Evolutionary conservation across 2,888 invertebrate genomes (phyloP).

Genomic region (Drymonia ruficornis): DNA sequence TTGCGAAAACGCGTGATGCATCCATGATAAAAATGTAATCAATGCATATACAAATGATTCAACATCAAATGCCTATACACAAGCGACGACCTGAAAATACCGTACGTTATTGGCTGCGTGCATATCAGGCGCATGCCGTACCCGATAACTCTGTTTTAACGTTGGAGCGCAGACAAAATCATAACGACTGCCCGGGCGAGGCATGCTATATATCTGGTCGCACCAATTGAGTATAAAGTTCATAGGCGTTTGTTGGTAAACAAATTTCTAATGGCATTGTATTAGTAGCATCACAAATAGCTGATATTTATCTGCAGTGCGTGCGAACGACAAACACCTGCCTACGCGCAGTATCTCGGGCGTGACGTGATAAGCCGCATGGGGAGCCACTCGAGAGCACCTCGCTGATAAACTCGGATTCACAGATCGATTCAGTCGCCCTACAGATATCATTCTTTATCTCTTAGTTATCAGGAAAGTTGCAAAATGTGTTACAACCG

Average conservation of each 20-base stretch:
- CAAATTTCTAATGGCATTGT: conserved; percentile 28
- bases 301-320: conserved; percentile 23
- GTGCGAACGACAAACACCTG: conserved; percentile 23
- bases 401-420: conserved; percentile 47
- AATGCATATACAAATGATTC: no score
- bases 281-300: conserved; percentile 20
- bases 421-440: conserved; percentile 54
- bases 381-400: conserved; percentile 44
- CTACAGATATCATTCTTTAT: conserved; percentile 59
- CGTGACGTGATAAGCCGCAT: conserved; percentile 20
- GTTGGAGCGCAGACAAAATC: no score
- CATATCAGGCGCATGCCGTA: no score
- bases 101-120: no score
- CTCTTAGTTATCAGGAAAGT: conserved; percentile 58
- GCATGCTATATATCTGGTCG: not conserved
- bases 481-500: conserved; percentile 49
- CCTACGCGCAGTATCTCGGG: conserved; percentile 19
- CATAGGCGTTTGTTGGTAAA: conserved; percentile 26
- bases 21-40: no score
- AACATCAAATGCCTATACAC: no score
- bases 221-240: conserved; percentile 8
- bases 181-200: no score
- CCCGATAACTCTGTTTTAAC: no score
- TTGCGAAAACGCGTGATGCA: no score
- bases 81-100: no score